A percentile compares a stretch with the other conserved stretches of the same genome.
These are phyloP conservation scores for Brachyopa scutellaris DNA, from an alignment of 2,888 invertebrate species.

Conservation along the genomic window DNA sequence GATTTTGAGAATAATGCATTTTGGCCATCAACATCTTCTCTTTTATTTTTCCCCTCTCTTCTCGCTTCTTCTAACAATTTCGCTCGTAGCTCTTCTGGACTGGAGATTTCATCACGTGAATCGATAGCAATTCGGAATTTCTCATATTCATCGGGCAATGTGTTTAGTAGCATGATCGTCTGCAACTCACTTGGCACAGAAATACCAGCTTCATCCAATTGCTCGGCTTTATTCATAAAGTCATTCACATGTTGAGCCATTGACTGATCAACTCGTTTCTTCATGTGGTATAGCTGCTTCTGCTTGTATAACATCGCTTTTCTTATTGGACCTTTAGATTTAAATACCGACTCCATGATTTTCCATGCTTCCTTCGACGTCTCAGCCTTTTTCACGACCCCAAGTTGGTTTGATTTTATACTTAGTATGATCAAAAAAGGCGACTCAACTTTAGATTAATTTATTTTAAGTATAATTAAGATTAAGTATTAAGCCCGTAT, in stretches of 20 bases:
- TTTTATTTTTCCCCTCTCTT: no score
- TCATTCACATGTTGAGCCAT: no score
- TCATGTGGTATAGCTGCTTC: constrained; percentile 27
- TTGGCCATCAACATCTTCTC: no score
- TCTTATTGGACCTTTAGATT: constrained; percentile 28
- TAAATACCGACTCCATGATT: constrained; percentile 16
- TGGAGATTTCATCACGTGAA: constrained; percentile 19
- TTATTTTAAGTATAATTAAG: no score
- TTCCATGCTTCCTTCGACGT: constrained; percentile 22
- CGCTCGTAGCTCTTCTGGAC: constrained; percentile 2
- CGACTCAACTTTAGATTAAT: no score
- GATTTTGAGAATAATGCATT: no score
- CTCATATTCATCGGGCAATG: constrained; percentile 33
- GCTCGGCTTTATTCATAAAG: constrained; percentile 5
- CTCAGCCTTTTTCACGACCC: constrained; percentile 30
- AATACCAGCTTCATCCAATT: constrained; percentile 32
- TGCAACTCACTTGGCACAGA: constrained; percentile 28
- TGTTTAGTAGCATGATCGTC: constrained; percentile 41
- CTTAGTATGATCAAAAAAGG: constrained; percentile 27
- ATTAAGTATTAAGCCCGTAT: no score
- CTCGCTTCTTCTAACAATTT: constrained; percentile 21
- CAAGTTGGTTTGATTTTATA: constrained; percentile 26
- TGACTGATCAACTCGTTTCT: no score
- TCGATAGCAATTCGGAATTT: constrained; percentile 43
- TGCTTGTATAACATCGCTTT: constrained; percentile 37